phyloP scores from a whole-genome alignment of 2,888 invertebrate species.

The Amphipyra berbera region DNA sequence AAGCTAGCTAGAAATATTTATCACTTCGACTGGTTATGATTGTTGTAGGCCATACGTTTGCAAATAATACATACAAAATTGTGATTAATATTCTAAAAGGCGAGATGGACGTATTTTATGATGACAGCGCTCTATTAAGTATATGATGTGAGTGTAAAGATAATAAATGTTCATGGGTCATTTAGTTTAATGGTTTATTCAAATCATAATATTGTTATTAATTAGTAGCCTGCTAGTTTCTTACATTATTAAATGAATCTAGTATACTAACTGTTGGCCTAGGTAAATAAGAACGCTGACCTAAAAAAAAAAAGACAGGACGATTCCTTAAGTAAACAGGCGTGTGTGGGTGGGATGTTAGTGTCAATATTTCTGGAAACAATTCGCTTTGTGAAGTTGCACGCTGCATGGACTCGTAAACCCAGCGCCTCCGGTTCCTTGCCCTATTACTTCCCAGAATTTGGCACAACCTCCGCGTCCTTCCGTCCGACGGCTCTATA shows the following conservation, averaged over 20 bases:
- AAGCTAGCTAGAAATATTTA: slow-evolving; percentile 32
- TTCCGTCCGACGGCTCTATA: slow-evolving; percentile 58
- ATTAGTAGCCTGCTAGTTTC: slow-evolving; percentile 1
- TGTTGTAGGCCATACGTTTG: slow-evolving; percentile 32
- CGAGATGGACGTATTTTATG: slow-evolving; percentile 22
- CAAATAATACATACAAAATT: slow-evolving; percentile 26
- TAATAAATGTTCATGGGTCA: slow-evolving; percentile 31
- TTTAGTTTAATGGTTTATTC: slow-evolving; percentile 18
- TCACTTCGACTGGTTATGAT: slow-evolving; percentile 20
- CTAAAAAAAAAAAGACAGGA: slow-evolving; percentile 13
- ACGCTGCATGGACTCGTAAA: slow-evolving; percentile 33
- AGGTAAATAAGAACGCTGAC: neutral
- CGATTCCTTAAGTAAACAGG: slow-evolving; percentile 28
- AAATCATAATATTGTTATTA: slow-evolving; percentile 11
- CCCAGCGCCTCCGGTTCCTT: slow-evolving; percentile 38
- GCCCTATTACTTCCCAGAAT: slow-evolving; percentile 62
- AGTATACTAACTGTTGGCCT: slow-evolving; percentile 10
- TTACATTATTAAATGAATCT: neutral
- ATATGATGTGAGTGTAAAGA: slow-evolving; percentile 8
- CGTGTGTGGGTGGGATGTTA: slow-evolving; percentile 44
- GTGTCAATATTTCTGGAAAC: slow-evolving; percentile 50
- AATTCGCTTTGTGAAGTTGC: slow-evolving; percentile 45
- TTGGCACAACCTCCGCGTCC: slow-evolving; percentile 61
- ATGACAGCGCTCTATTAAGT: slow-evolving; percentile 10
- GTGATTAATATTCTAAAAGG: slow-evolving; percentile 25